phyloP scores from a whole-genome alignment of 2,888 invertebrate genomes.

The Blastobasis lacticolella region DNA sequence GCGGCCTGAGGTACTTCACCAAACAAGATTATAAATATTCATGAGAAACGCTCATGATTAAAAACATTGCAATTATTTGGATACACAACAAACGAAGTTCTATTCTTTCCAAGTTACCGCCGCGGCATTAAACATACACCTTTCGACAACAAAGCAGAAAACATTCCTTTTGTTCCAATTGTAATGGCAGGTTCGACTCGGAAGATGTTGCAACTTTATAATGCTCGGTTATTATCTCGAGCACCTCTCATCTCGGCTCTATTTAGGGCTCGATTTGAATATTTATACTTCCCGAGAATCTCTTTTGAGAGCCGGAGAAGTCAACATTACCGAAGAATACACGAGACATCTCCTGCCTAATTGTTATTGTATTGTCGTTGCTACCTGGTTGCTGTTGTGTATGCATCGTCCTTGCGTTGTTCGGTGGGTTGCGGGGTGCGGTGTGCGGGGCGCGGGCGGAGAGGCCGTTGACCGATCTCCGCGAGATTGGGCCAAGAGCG shows the following conservation, averaged over 20 bases:
- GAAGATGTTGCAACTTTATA: slow-evolving; percentile 23
- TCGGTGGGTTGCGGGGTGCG: slow-evolving; percentile 26
- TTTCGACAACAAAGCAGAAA: slow-evolving; percentile 15
- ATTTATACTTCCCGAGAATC: slow-evolving; percentile 17
- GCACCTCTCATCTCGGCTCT: slow-evolving; percentile 18
- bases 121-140: slow-evolving; percentile 1
- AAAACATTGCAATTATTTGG: neutral
- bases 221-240: slow-evolving; percentile 21
- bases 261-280: slow-evolving; percentile 20
- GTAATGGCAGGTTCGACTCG: slow-evolving; percentile 14
- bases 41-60: slow-evolving; percentile 3
- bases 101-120: too few species aligned
- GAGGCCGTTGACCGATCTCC: slow-evolving; percentile 58
- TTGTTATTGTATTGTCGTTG: slow-evolving; percentile 19
- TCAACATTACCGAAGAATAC: slow-evolving; percentile 21
- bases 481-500: slow-evolving; percentile 61
- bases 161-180: slow-evolving; percentile 16
- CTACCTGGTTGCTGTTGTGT: slow-evolving; percentile 22
- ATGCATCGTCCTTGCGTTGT: slow-evolving; percentile 43
- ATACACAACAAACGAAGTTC: too few species aligned
- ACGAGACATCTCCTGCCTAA: slow-evolving; percentile 31
- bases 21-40: slow-evolving; percentile 4
- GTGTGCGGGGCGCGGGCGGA: slow-evolving; percentile 30
- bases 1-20: too few species aligned
- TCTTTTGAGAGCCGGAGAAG: slow-evolving; percentile 10